Evolutionary conservation across 2,113 vertebrate genomes (phyloP).

Genomic region (Coreoperca whiteheadi): DNA sequence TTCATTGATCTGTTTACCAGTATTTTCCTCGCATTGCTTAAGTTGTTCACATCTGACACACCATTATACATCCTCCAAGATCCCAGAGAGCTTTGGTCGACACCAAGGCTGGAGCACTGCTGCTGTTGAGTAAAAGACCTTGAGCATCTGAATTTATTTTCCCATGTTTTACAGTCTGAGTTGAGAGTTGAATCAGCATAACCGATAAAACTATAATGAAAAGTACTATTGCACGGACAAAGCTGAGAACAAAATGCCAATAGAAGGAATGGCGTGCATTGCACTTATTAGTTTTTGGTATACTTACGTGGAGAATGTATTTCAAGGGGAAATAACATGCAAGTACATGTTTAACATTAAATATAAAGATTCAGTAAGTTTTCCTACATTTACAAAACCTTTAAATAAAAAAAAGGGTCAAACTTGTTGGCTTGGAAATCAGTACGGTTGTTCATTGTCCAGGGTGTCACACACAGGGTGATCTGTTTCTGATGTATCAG

Average conservation of each 20-base stretch:
- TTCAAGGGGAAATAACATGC: neutral
- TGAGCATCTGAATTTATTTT: neutral
- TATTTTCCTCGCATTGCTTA: constrained; percentile 55
- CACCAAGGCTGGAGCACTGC: neutral
- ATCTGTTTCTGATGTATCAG: neutral
- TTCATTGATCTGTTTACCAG: constrained; percentile 72
- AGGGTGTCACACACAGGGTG: neutral
- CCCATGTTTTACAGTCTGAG: neutral
- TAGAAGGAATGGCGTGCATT: neutral
- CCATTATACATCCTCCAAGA: constrained; percentile 43
- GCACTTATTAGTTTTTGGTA: neutral
- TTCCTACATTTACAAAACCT: neutral
- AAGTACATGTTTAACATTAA: neutral
- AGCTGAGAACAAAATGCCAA: neutral
- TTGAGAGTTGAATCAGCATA: constrained; percentile 8
- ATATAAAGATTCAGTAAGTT: neutral
- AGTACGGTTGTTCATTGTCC: neutral
- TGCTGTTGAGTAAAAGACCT: constrained; percentile 35
- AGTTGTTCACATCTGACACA: constrained; percentile 63
- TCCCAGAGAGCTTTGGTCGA: constrained; percentile 27
- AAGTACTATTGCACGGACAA: neutral
- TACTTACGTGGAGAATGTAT: neutral
- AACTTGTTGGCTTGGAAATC: neutral
- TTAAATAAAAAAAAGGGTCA: neutral
- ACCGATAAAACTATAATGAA: neutral